Percentiles rank a stretch among this genome's conserved stretches.
Evolutionary conservation across 2,888 invertebrate genomes (phyloP).

Genomic region (Drosophila basisetae): DNA sequence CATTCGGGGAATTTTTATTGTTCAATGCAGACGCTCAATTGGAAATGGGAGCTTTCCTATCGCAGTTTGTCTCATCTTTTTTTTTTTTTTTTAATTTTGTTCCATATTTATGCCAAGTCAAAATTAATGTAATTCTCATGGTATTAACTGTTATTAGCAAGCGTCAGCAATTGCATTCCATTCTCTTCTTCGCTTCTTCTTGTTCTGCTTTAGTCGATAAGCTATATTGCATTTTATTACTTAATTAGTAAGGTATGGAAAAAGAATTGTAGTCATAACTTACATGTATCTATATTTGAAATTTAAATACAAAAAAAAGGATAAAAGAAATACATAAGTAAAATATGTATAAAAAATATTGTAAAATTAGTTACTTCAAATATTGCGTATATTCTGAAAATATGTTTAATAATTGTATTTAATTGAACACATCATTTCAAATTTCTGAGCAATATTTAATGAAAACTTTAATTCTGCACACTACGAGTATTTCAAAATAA

Average conservation of each 20-base stretch:
- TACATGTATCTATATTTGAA: neutral
- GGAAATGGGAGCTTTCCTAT: constrained; percentile 35
- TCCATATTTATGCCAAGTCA: constrained; percentile 17
- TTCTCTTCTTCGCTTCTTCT: constrained; percentile 7
- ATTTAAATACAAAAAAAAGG: neutral
- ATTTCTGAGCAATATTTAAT: neutral
- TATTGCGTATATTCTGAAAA: neutral
- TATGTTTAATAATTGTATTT: neutral
- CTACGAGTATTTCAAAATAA: neutral
- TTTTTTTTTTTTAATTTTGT: constrained; percentile 4
- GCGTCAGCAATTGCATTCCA: constrained; percentile 48
- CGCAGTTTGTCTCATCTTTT: neutral
- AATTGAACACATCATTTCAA: neutral
- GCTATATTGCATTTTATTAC: neutral
- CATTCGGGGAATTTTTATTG: constrained; percentile 47
- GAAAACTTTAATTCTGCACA: neutral
- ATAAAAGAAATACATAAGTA: neutral
- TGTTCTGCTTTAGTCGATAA: constrained; percentile 19
- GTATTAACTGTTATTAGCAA: constrained; percentile 43
- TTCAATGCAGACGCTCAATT: constrained; percentile 32
- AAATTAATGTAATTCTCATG: constrained; percentile 32
- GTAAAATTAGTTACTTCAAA: neutral
- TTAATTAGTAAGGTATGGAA: neutral
- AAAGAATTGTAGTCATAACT: neutral
- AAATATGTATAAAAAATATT: neutral